Base-by-base conservation (phyloP, 2,113 vertebrate genomes). In the Capricornis sumatraensis region DNA sequence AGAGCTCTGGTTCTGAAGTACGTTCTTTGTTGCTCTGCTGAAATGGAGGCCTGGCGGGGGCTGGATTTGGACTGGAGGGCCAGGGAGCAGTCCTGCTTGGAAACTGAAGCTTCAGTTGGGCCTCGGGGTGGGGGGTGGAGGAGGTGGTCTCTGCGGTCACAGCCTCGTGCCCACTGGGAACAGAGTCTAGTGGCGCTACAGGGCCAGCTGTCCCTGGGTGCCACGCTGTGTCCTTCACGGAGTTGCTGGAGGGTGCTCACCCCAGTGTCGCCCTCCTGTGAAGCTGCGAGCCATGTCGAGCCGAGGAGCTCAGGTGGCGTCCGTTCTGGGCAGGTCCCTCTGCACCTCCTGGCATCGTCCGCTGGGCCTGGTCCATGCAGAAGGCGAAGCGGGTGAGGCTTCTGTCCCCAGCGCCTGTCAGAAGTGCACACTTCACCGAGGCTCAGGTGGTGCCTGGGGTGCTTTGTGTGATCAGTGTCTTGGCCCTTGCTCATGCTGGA, bases 181-280 rank as follows among this genome's bases (percentile, higher is more conserved):
- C 52, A 25, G 11, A 23, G 7, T 1, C 60, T 62, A 45, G 53
- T 5, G n/a, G 28, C n/a, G 17, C 23, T 11, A 1, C 0, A 0
- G 33, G 21, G 74, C 19, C 9, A 6, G 47, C 81, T 27, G 27
- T 43, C 3, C 45, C 88, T 76, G 64, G 64, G 81, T 52, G 52
- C 15, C 2, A 0, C 2, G 27, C 23, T 2, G 5, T 16, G 33
- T n/a, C 53, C 58, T 21, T 96, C n/a, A 23, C 7, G 43, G 74
- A 79, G 40, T n/a, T 67, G 67, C 58, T 43, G 50, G 62, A 36
- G 74, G 30, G 8, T n/a, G 43, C 71, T 23, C 3, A 13, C 19
- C 52, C 64, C 6, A 45, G 79, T 5, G 10, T 2, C 3, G 30
- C 45, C 45, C 55, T 86, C 71, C 25, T 30, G 40, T 50, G 28